Evolutionary conservation across 2,888 invertebrate species (phyloP).

Genomic region (Cetonia aurata): DNA sequence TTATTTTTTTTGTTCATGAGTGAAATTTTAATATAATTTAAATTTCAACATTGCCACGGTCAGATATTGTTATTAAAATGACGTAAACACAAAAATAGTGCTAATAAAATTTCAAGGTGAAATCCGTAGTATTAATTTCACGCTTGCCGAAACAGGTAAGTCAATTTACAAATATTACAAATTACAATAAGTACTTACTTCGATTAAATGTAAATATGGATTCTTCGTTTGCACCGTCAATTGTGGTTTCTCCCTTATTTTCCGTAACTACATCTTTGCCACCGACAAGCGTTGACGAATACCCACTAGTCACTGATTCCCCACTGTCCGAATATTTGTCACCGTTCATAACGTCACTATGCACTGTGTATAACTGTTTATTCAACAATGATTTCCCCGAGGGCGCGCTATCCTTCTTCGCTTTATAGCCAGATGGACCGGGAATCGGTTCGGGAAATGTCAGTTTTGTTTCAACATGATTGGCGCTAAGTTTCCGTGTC

Average conservation of each 20-base stretch:
- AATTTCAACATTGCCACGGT: no score
- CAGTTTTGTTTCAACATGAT: constrained; percentile 31
- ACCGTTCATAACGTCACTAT: constrained; percentile 53
- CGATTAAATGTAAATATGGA: constrained; percentile 54
- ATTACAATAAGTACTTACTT: constrained; percentile 54
- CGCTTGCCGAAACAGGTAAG: not conserved
- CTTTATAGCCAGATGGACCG: constrained; percentile 62
- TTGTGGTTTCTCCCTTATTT: constrained; percentile 45
- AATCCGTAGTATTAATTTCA: constrained; percentile 13
- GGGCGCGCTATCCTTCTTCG: constrained; percentile 53
- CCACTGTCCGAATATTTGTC: constrained; percentile 72
- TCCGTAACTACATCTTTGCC: constrained; percentile 59
- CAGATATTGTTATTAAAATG: not conserved
- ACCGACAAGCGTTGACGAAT: constrained; percentile 65
- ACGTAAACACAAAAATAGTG: not conserved
- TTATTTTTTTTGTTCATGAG: no score
- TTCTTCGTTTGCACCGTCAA: not conserved
- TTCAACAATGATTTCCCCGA: constrained; percentile 42
- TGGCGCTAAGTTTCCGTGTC: constrained; percentile 5
- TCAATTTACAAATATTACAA: not conserved
- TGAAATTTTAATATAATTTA: no score
- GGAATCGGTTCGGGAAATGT: constrained; percentile 60
- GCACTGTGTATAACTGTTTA: constrained; percentile 26
- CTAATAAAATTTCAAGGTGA: constrained; percentile 37
- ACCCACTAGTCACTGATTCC: constrained; percentile 72